Evolutionary conservation across 2,888 invertebrate genomes (phyloP).

Genomic region (Eupeodes luniger): DNA sequence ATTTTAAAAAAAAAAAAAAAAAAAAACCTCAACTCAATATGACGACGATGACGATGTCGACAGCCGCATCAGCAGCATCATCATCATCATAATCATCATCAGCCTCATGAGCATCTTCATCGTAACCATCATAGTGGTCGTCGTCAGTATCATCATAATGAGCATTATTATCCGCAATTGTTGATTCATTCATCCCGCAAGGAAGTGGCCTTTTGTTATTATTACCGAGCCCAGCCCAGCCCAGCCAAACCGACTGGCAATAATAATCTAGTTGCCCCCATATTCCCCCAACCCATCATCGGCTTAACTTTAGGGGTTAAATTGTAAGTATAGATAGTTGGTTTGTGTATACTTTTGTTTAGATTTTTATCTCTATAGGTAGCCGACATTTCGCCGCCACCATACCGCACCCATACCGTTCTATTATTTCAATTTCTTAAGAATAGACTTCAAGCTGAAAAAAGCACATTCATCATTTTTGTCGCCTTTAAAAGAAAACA

Average conservation of each 20-base stretch:
- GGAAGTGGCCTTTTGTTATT: conserved; percentile 73
- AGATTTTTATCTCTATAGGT: conserved; percentile 18
- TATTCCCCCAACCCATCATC: not conserved
- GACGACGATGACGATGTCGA: conserved; percentile 50
- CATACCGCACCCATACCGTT: not conserved
- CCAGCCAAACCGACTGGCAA: not conserved
- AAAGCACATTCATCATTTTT: conserved; percentile 49
- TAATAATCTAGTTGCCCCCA: conserved; percentile 8
- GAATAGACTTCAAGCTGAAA: conserved; percentile 25
- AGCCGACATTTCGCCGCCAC: conserved; percentile 53
- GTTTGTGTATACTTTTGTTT: conserved; percentile 11
- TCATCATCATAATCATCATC: not conserved
- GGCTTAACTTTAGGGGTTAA: conserved; percentile 28
- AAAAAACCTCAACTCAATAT: conserved; percentile 23
- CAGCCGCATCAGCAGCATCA: conserved; percentile 38
- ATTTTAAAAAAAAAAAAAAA: not conserved
- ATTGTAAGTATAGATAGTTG: conserved; percentile 10
- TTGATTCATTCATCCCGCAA: conserved; percentile 75
- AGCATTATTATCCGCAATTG: conserved; percentile 72
- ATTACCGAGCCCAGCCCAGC: conserved; percentile 12
- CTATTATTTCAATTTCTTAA: conserved; percentile 14
- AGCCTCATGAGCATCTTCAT: not conserved
- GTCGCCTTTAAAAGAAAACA: conserved; percentile 9
- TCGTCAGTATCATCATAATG: conserved; percentile 53
- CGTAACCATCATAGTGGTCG: conserved; percentile 38